A percentile compares a stretch with the other conserved stretches of the same genome.
Conservation (phyloP, 23 tunicate species). For the Clavelina lepadiformis region DNA sequence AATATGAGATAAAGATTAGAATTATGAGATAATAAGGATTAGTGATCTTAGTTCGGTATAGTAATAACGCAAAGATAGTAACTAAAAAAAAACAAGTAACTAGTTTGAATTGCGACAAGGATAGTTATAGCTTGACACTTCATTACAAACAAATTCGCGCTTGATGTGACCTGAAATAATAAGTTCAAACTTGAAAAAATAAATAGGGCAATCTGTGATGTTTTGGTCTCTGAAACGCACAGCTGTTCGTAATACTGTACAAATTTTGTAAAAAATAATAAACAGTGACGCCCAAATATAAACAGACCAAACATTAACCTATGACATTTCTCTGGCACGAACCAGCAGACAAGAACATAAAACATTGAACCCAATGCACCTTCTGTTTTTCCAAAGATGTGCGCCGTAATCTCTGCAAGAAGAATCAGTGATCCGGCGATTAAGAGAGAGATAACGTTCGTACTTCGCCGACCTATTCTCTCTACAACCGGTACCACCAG, state of each 20-base stretch:
- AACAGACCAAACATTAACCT: neutral
- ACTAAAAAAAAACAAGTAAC: neutral
- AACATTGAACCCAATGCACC: too few relatives aligned
- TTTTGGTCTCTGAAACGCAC: too few relatives aligned
- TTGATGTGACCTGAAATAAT: too few relatives aligned
- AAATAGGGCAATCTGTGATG: too few relatives aligned
- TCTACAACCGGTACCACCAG: slow-evolving; percentile 42
- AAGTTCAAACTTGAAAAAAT: too few relatives aligned
- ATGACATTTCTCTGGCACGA: neutral
- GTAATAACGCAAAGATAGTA: neutral
- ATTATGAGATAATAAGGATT: neutral
- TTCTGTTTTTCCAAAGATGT: neutral
- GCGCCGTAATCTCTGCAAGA: slow-evolving; percentile 18
- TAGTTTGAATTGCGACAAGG: neutral
- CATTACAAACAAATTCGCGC: too few relatives aligned
- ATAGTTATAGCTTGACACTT: too few relatives aligned
- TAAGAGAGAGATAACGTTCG: slow-evolving; percentile 10
- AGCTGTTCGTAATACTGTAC: neutral
- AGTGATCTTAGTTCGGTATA: neutral
- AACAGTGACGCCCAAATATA: neutral
- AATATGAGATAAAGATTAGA: neutral
- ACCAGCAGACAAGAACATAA: neutral
- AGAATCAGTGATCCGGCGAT: slow-evolving; percentile 31
- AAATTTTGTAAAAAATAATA: neutral
- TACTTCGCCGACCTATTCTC: slow-evolving; percentile 37